These are phyloP conservation scores for Plagodis dolabraria DNA, from an alignment of 2,888 invertebrate species.

Conservation along the genomic window DNA sequence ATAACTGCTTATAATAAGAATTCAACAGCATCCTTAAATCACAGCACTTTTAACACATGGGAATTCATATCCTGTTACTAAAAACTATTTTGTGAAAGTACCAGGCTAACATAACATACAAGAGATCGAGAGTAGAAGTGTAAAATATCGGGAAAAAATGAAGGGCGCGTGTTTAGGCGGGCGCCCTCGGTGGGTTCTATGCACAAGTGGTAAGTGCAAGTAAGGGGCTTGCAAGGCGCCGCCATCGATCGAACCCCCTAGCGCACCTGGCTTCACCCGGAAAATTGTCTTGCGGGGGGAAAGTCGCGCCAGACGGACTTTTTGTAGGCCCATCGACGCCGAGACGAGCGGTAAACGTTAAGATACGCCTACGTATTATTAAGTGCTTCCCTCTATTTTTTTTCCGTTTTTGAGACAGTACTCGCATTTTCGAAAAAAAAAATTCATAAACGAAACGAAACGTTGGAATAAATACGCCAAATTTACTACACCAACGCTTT, in stretches of 20 bases:
- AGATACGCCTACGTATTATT: slow-evolving; percentile 4
- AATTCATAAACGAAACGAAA: too few species aligned
- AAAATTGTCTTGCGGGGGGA: slow-evolving; percentile 30
- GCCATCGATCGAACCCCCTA: slow-evolving; percentile 71
- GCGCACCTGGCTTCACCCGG: slow-evolving; percentile 41
- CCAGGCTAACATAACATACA: slow-evolving; percentile 45
- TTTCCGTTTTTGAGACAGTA: too few species aligned
- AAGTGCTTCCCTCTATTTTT: too few species aligned
- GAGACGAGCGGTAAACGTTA: slow-evolving; percentile 6
- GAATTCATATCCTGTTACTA: slow-evolving; percentile 24
- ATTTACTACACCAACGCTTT: too few species aligned
- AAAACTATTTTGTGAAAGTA: slow-evolving; percentile 39
- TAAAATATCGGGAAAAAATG: slow-evolving; percentile 16
- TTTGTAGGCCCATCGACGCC: slow-evolving; percentile 19
- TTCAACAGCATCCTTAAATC: slow-evolving; percentile 47
- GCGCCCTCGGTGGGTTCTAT: slow-evolving; percentile 64
- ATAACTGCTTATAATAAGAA: slow-evolving; percentile 57
- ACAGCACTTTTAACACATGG: slow-evolving; percentile 24
- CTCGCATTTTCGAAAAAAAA: too few species aligned
- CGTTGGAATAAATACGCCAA: too few species aligned
- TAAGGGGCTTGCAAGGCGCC: slow-evolving; percentile 52
- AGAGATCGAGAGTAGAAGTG: slow-evolving; percentile 36
- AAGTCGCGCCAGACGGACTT: slow-evolving; percentile 24
- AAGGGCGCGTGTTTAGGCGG: slow-evolving; percentile 57
- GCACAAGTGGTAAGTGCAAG: slow-evolving; percentile 77